phyloP scores from a whole-genome alignment of 2,888 invertebrate genomes.

The Drosophila maculinotata region DNA sequence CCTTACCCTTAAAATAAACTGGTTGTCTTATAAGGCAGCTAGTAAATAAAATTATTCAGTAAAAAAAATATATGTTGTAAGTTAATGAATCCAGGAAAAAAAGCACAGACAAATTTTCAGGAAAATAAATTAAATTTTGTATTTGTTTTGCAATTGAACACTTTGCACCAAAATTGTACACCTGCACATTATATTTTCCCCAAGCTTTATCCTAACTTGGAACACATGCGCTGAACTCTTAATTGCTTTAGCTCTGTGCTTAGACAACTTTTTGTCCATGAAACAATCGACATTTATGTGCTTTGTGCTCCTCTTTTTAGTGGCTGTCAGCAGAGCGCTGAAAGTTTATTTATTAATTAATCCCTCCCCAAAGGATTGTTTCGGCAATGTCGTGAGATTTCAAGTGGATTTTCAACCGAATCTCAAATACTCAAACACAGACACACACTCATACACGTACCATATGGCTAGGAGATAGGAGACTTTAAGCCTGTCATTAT shows the following conservation, averaged over 20 bases:
- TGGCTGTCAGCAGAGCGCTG: conserved; percentile 21
- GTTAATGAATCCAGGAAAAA: too few relatives aligned
- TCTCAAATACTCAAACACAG: conserved; percentile 37
- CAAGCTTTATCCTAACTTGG: too few relatives aligned
- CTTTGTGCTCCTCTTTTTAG: conserved; percentile 39
- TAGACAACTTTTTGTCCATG: conserved; percentile 20
- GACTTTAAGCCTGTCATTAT: conserved; percentile 14
- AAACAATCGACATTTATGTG: conserved; percentile 56
- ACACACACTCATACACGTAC: conserved; percentile 18
- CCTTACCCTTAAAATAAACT: too few relatives aligned
- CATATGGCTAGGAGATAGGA: conserved; percentile 38
- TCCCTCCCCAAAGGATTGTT: conserved; percentile 1
- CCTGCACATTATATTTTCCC: too few relatives aligned
- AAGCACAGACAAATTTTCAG: too few relatives aligned
- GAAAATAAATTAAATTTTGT: too few relatives aligned
- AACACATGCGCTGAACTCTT: conserved; percentile 17
- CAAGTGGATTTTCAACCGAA: conserved; percentile 8
- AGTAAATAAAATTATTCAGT: too few relatives aligned
- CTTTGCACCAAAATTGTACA: too few relatives aligned
- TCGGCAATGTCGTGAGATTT: conserved; percentile 2
- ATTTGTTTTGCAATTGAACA: too few relatives aligned
- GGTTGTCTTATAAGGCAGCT: too few relatives aligned
- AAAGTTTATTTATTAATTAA: conserved; percentile 67
- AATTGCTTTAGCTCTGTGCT: conserved; percentile 29
- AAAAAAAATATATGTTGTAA: too few relatives aligned